Base-by-base conservation (phyloP, 2,888 invertebrate genomes). In the Epistrophe grossulariae region DNA sequence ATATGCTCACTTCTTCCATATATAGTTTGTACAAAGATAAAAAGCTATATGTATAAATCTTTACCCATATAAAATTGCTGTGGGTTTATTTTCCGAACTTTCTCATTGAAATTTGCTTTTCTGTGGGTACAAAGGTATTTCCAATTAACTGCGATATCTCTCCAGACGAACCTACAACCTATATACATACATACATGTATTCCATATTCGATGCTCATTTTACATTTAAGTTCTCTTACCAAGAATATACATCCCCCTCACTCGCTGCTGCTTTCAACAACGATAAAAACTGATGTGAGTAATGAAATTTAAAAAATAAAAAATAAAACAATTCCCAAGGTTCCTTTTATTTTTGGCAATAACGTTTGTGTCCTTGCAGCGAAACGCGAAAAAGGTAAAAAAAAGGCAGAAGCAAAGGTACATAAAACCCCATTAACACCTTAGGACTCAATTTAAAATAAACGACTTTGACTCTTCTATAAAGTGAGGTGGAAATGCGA, bases 401-500 rank as follows among this genome's bases (percentile, higher is more conserved):
- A 24, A 24, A 2, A 24, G 45, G 1, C 40, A 59, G 24, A 59
- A 70, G 38, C 31, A 76, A 66, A 59, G 17, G 66, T 60, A 81
- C 74, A 85, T 76, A 82, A 87, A 87, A 79, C 74, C 82, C 79
- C 79, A 82, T 87, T 87, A 87, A 83, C 87, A 87, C 87, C 82
- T 87, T 79, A 79, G 82, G 82, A 87, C 87, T 87, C 82, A 87
- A 87, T 87, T 87, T 87, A 79, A 87, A 87, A 87, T 82, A 87
- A 87, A 87, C 74, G 87, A 78, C 82, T 76, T 87, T 76, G 76
- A 87, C 82, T 82, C 43, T 28, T 82, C 50, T 17, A 31, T 31
- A 7, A 11, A 24, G 28, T 3, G 24, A 79, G 78, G 78, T 85
- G 55, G 62, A 40, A 85, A 73, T 78, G 55, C 62, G 70, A 73